phyloP scores from a whole-genome alignment of 2,888 invertebrate genomes.

The Leucophenga maculata region DNA sequence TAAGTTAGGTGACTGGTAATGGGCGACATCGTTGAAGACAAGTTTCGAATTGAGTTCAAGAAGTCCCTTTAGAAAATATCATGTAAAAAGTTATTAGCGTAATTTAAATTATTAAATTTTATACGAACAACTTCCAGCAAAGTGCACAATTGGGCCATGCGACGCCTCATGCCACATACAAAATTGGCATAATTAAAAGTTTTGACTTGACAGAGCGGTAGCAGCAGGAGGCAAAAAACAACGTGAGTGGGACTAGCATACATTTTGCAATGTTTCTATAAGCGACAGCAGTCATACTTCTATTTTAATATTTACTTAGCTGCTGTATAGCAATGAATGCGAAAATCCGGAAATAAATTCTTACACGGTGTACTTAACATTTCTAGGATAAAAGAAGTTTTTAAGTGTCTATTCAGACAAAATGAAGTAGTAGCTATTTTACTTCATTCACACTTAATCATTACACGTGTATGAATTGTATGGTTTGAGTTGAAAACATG shows the following conservation, averaged over 20 bases:
- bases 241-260: no score
- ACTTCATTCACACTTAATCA: no score
- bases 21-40: conserved; percentile 36
- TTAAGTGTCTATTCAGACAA: background rate
- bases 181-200: conserved; percentile 15
- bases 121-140: background rate
- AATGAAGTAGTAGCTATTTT: background rate
- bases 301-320: background rate
- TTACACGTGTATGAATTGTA: background rate
- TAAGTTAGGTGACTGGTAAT: conserved; percentile 29
- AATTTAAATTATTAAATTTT: conserved; percentile 6
- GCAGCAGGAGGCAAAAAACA: no score
- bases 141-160: no score
- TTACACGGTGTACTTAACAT: conserved; percentile 22
- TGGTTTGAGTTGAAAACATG: background rate
- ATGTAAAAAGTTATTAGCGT: no score
- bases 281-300: no score
- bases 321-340: conserved; percentile 40
- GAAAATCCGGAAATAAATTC: conserved; percentile 57
- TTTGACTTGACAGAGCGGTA: background rate
- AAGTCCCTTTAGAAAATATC: background rate
- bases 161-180: no score
- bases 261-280: no score
- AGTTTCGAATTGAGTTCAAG: background rate
- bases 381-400: background rate